phyloP scores from a whole-genome alignment of 2,113 vertebrate genomes.

The Prietella phreatophila region DNA sequence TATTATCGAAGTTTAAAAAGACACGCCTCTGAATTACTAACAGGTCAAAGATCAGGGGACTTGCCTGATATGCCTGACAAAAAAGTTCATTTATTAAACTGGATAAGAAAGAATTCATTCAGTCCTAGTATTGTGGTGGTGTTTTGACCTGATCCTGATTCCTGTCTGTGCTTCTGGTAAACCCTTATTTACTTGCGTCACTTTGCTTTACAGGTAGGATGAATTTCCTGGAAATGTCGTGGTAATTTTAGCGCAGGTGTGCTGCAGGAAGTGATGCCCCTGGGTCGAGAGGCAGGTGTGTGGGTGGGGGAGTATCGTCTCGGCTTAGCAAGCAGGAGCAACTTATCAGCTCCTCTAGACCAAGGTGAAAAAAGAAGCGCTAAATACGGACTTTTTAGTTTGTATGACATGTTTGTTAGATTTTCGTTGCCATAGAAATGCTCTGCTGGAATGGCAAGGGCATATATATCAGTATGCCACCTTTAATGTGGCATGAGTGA shows the following conservation, averaged over 20 bases:
- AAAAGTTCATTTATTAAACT: too few species aligned
- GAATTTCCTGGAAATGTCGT: constrained; percentile 24
- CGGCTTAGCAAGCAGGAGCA: not conserved
- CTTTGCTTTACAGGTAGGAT: not conserved
- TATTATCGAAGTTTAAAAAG: too few species aligned
- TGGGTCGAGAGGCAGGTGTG: not conserved
- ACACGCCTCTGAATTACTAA: too few species aligned
- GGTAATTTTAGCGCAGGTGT: constrained; percentile 1
- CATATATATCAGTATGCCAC: not conserved
- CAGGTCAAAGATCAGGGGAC: too few species aligned
- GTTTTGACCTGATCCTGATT: not conserved
- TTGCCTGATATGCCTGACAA: too few species aligned
- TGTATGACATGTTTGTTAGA: not conserved
- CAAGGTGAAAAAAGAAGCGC: not conserved
- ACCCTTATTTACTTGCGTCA: not conserved
- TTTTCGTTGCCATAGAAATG: constrained; percentile 37
- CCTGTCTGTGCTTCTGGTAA: not conserved
- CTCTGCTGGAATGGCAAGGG: not conserved
- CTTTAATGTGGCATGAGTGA: not conserved
- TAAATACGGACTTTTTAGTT: not conserved
- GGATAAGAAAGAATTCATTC: too few species aligned
- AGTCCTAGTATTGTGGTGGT: not conserved
- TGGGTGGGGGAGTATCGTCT: not conserved
- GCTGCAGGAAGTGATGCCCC: not conserved
- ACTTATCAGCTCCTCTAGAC: not conserved